Base-by-base conservation (phyloP, 2,113 vertebrate species). In the Oryzias melastigma region DNA sequence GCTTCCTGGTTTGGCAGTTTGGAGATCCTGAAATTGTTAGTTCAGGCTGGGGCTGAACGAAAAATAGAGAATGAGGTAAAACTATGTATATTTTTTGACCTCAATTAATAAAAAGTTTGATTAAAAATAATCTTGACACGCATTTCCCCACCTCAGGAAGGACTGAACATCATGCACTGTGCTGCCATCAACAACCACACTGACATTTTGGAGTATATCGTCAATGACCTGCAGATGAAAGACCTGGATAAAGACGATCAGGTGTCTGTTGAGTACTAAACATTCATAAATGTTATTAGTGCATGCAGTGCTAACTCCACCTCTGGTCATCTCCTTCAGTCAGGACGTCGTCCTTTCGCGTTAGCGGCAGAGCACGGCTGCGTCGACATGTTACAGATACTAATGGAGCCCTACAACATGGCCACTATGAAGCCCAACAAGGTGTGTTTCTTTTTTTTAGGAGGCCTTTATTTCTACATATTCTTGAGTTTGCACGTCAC, bases 1-100 rank as follows among this genome's bases (percentile, higher is more conserved):
- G 94, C 95, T 46, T 93, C 95, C 72, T 98, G 95, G 94, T 92
- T 93, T 86, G 95, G 95, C 73, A 93, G 93, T 87, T 88, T 96
- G 29, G 85, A 94, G 50, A 91, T 95, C 70, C 80, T 95, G 85
- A 88, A 91, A 70, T 87, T 94, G 80, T 87, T 98, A 29, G 92
- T 98, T 60, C 92, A 92, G 83, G 90, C 91, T 62, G 95, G 95
- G 1, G 95, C 92, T 24, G 94, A 95, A 68, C 93, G 93, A 83
- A 95, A 92, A 77, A 83, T 91, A 64, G 89, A 87, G 60, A 96
- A 91, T 48, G 83, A 90, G 91, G 96, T 96, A 66, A 77, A 58
- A 10, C 7, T 4, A 53, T 6, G 0, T 52, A 14, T 19, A 56
- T 46, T 42, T 63, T 57, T 47, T 46, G 5, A 29, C 6, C 7